Base-by-base conservation (phyloP, 2,113 vertebrate genomes). In the Eptesicus fuscus region DNA sequence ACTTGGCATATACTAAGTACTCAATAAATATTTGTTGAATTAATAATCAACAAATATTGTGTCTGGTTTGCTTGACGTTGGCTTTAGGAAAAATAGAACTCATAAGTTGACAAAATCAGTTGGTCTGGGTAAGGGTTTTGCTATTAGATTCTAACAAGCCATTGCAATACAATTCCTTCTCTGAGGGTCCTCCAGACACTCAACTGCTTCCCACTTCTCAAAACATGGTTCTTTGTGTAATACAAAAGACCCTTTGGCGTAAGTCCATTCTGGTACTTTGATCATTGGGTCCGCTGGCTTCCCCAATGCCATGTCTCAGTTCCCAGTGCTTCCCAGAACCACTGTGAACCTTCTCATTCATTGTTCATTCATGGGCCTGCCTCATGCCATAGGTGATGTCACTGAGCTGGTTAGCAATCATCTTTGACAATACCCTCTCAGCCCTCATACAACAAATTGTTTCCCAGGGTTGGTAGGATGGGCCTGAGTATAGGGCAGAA, bases 401-500 rank as follows among this genome's bases (percentile, higher is more conserved):
- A 2, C 53, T 65, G n/a, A 71, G 20, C 2, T 2, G n/a, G 40
- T 61, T 10, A 23, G 20, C 16, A 7, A 0, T 65, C 18, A 0
- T 25, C 67, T 76, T 59, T 35, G 25, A 70, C 12, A 69, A 37
- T 4, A 69, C 9, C 20, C 30, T 69, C 56, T 16, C 35, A 47
- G 49, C 20, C 28, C 40, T 76, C 7, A 5, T 56, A 25, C 4
- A 49, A 51, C 4, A 6, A 13, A 40, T 56, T 3, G 25, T 71
- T 86, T 28, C 40, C 37, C 25, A 1, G 32, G 51, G 37, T 23
- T 70, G 30, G 44, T 63, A 6, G 28, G 5, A 35, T 17, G 5
- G 42, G 7, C 5, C 17, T 37, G 20, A 70, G 16, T 22, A 18
- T 22, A 90, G 42, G 9, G 32, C 11, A 61, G 78, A 59, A 82